Conservation (phyloP, 2,797 vertebrate species). For the Melanotaenia nigrans region DNA sequence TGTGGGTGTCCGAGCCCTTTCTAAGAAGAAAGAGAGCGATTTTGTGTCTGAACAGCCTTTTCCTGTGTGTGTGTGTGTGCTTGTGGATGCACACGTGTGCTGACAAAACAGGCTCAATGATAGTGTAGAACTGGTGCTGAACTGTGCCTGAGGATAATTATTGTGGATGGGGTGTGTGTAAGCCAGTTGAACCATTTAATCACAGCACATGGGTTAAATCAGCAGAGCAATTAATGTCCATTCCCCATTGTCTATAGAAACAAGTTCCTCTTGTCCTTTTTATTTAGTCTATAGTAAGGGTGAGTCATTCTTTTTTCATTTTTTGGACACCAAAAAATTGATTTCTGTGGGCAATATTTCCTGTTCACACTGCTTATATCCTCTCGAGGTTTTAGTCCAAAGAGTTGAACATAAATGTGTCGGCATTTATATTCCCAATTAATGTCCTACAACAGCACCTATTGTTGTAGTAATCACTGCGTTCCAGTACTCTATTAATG, state of each 20-base stretch:
- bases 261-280: not conserved
- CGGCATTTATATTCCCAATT: slow-evolving; percentile 63
- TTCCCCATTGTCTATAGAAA: slow-evolving; percentile 41
- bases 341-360: slow-evolving; percentile 8
- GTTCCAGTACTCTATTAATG: slow-evolving; percentile 70
- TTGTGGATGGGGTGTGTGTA: slow-evolving; percentile 15
- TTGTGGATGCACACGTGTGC: not conserved
- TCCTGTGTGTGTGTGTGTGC: not conserved
- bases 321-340: slow-evolving; percentile 14
- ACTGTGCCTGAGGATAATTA: slow-evolving; percentile 56
- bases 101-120: slow-evolving; percentile 25
- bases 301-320: not conserved
- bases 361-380: not conserved
- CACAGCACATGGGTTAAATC: slow-evolving; percentile 46
- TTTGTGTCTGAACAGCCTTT: slow-evolving; percentile 20
- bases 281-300: not conserved
- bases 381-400: slow-evolving; percentile 24
- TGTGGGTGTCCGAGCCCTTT: slow-evolving; percentile 42
- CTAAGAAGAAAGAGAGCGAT: slow-evolving; percentile 22
- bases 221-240: slow-evolving; percentile 41
- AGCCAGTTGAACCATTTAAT: slow-evolving; percentile 59
- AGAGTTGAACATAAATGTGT: slow-evolving; percentile 39
- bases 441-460: slow-evolving; percentile 64
- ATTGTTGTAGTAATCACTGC: slow-evolving; percentile 69
- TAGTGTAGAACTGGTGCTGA: slow-evolving; percentile 43